A percentile compares a stretch with the other conserved stretches of the same genome.
These are phyloP conservation scores for Prinia subflava DNA, from an alignment of 2,113 vertebrate species.

Conservation along the genomic window DNA sequence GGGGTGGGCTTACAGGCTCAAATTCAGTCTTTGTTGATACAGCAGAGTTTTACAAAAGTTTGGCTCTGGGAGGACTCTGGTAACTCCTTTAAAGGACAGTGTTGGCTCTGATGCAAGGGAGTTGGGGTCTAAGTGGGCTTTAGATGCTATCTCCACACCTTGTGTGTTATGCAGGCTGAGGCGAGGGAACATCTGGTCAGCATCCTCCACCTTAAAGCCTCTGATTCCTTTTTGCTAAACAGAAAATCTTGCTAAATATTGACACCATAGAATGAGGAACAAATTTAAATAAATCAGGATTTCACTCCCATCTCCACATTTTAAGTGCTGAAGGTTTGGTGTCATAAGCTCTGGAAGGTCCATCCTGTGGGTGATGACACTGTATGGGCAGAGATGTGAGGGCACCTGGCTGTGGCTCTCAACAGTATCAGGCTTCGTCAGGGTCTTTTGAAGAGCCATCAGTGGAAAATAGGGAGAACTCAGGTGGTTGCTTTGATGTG, in stretches of 20 bases:
- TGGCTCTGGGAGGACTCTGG: neutral
- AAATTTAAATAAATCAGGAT: neutral
- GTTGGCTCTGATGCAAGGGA: neutral
- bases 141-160: neutral
- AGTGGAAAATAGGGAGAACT: neutral
- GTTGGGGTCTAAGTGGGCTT: neutral
- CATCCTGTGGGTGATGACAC: neutral
- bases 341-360: neutral
- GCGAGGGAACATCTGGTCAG: neutral
- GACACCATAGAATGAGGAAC: rapidly evolving
- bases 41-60: neutral
- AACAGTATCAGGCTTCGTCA: neutral
- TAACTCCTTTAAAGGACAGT: neutral
- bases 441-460: neutral
- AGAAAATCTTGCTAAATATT: neutral
- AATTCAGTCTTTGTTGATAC: neutral
- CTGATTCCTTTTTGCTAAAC: neutral
- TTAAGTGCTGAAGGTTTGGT: neutral
- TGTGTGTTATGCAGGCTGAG: neutral
- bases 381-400: rapidly evolving
- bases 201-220: neutral
- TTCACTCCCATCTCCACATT: neutral
- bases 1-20: neutral
- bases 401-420: rapidly evolving
- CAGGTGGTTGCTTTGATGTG: rapidly evolving